phyloP scores from a whole-genome alignment of 1,140 invertebrate genomes.

The Lasaia peninsularis region DNA sequence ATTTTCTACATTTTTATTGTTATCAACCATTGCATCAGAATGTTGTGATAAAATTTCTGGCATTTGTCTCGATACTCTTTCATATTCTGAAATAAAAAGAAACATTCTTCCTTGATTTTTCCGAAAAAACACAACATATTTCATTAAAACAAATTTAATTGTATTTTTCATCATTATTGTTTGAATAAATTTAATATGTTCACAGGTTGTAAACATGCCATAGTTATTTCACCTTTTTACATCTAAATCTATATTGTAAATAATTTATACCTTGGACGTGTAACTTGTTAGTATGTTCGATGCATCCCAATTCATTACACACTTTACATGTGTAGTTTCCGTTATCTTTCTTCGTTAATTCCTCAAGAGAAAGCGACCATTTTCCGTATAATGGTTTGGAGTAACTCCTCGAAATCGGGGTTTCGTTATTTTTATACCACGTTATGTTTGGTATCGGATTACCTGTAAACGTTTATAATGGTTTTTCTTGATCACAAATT shows the following conservation, averaged over 20 bases:
- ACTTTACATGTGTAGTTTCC: slow-evolving; percentile 93
- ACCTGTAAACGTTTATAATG: slow-evolving; percentile 65
- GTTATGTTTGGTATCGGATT: slow-evolving; percentile 87
- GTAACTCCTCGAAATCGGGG: slow-evolving; percentile 77
- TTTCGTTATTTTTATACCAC: slow-evolving; percentile 86
- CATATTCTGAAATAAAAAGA: slow-evolving; percentile 50
- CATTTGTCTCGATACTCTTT: slow-evolving; percentile 37
- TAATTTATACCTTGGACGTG: slow-evolving; percentile 83
- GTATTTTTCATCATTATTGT: too few species aligned
- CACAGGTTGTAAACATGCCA: too few species aligned
- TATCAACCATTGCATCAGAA: slow-evolving; percentile 41
- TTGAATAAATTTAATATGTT: too few species aligned
- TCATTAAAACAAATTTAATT: too few species aligned
- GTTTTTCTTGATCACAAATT: too few species aligned
- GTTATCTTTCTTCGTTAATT: slow-evolving; percentile 85
- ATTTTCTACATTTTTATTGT: slow-evolving; percentile 55
- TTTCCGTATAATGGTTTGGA: slow-evolving; percentile 79
- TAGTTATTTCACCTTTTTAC: neutral
- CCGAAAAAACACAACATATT: too few species aligned
- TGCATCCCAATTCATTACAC: slow-evolving; percentile 87
- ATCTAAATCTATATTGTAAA: neutral
- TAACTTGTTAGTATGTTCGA: slow-evolving; percentile 84
- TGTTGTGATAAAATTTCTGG: slow-evolving; percentile 51
- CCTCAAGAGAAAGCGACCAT: slow-evolving; percentile 85
- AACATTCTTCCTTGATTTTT: too few species aligned